phyloP scores from a whole-genome alignment of 2,888 invertebrate genomes.

The Clanis bilineata region DNA sequence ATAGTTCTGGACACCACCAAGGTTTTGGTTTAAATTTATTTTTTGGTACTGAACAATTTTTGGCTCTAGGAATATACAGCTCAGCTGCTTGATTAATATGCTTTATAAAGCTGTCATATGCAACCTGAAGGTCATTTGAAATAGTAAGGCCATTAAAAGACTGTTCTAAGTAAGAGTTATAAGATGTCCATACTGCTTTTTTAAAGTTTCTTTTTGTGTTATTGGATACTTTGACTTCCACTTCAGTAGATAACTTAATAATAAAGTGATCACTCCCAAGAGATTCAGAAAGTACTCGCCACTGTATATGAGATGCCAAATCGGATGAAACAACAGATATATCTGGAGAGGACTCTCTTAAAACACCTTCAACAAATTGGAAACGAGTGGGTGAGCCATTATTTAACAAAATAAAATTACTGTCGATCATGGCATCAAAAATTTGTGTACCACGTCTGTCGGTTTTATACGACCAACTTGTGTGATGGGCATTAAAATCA shows the following conservation, averaged over 20 bases:
- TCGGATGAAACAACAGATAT: constrained; percentile 23
- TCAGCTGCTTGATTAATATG: constrained; percentile 18
- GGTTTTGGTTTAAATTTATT: constrained; percentile 18
- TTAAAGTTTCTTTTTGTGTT: constrained; percentile 16
- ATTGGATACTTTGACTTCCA: neutral
- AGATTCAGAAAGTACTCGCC: constrained; percentile 22
- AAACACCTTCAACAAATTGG: constrained; percentile 17
- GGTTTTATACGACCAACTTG: constrained; percentile 26
- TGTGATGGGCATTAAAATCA: constrained; percentile 29
- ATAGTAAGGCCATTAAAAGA: neutral
- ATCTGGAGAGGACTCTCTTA: constrained; percentile 27
- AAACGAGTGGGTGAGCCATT: constrained; percentile 25
- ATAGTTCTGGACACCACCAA: constrained; percentile 16
- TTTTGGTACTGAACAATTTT: constrained; percentile 7
- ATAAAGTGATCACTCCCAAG: constrained; percentile 27
- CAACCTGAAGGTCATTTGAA: constrained; percentile 1
- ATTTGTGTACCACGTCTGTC: constrained; percentile 26
- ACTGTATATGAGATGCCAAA: constrained; percentile 24
- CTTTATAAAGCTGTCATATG: neutral
- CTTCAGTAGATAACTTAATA: constrained; percentile 16
- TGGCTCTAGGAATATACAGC: constrained; percentile 12
- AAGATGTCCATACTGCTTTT: constrained; percentile 21
- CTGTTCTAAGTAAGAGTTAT: constrained; percentile 1
- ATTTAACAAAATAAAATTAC: constrained; percentile 25
- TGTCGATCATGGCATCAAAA: constrained; percentile 22